phyloP scores from a whole-genome alignment of 2,888 invertebrate genomes.

The Cosmorhoe ocellata region DNA sequence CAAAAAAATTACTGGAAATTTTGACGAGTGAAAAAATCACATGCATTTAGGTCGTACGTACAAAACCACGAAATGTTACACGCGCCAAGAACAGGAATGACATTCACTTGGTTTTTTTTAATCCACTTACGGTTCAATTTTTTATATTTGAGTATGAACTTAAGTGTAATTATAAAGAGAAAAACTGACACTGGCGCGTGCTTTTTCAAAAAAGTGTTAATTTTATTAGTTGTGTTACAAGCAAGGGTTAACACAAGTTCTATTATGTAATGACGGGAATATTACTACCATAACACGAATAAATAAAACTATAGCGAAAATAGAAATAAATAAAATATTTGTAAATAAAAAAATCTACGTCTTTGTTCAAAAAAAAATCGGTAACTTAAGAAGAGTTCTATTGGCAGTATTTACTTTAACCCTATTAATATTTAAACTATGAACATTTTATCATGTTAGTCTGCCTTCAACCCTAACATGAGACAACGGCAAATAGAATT shows the following conservation, averaged over 20 bases:
- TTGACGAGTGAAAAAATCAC: constrained; percentile 47
- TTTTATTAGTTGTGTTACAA: constrained; percentile 80
- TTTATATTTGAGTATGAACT: too few relatives aligned
- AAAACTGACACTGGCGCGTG: constrained; percentile 6
- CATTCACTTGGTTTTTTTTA: too few relatives aligned
- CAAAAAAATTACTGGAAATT: constrained; percentile 54
- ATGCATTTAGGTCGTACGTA: constrained; percentile 46
- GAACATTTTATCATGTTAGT: constrained; percentile 51
- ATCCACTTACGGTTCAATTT: too few relatives aligned
- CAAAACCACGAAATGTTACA: constrained; percentile 25
- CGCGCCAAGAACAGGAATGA: constrained; percentile 4
- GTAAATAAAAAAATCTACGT: constrained; percentile 58
- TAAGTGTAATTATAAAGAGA: too few relatives aligned
- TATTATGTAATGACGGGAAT: constrained; percentile 46
- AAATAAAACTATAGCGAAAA: constrained; percentile 47
- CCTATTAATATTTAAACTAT: constrained; percentile 56
- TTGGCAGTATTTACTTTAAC: constrained; percentile 66
- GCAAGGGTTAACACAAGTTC: constrained; percentile 79
- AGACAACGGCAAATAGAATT: constrained; percentile 63
- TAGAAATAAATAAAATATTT: constrained; percentile 47
- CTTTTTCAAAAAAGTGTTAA: constrained; percentile 58
- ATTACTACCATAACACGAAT: constrained; percentile 44
- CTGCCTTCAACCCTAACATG: constrained; percentile 66
- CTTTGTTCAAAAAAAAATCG: constrained; percentile 72
- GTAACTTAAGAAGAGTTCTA: constrained; percentile 71